These are phyloP conservation scores for Petrocephalus microphthalmus DNA, from an alignment of 2,113 vertebrate species.

Conservation along the genomic window DNA sequence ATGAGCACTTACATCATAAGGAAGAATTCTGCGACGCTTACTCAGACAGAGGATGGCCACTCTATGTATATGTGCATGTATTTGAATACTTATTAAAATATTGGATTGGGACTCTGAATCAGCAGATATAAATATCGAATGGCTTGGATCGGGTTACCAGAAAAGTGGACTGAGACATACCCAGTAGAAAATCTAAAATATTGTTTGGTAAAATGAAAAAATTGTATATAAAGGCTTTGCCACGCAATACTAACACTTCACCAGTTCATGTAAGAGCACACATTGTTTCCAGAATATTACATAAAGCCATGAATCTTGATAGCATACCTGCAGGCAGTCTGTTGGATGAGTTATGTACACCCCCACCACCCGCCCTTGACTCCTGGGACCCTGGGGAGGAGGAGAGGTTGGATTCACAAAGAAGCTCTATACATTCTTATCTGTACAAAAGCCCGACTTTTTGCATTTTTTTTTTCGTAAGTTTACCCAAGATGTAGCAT, in stretches of 20 bases:
- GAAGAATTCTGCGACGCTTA: background rate
- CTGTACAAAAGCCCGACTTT: background rate
- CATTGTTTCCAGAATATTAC: background rate
- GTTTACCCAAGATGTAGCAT: background rate
- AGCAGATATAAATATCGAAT: background rate
- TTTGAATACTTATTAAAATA: no score
- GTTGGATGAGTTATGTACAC: constrained; percentile 60
- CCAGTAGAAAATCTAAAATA: background rate
- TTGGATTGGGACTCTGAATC: background rate
- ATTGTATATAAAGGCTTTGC: background rate
- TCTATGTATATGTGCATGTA: background rate
- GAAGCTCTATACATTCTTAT: background rate
- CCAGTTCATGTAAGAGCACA: background rate
- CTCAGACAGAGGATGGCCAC: background rate
- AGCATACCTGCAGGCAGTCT: constrained; percentile 63
- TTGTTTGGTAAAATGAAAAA: background rate
- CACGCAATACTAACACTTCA: background rate
- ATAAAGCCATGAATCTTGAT: background rate
- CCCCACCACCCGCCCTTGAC: constrained; percentile 52
- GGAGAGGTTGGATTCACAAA: background rate
- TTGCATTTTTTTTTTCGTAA: constrained; percentile 3
- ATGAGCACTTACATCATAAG: background rate
- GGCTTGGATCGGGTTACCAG: background rate
- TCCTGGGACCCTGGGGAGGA: constrained; percentile 58
- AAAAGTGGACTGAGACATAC: background rate